A percentile compares a stretch with the other conserved stretches of the same genome.
These are phyloP conservation scores for Neodontobutis hainanensis DNA, from an alignment of 2,113 vertebrate species.

Conservation along the genomic window DNA sequence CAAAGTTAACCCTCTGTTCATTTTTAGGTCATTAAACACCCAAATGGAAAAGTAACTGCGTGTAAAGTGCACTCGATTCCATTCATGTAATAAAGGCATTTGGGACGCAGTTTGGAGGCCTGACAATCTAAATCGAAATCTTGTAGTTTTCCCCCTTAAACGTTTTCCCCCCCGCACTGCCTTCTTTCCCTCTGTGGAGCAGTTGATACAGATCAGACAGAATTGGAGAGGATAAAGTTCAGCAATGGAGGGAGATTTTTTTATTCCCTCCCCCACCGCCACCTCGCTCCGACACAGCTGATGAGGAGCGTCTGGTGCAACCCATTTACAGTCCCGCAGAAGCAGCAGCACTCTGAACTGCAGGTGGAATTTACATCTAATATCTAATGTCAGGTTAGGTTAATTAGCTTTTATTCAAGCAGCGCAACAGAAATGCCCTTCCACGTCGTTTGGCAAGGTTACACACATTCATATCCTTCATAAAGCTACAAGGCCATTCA, in stretches of 20 bases:
- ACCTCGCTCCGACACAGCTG: constrained; percentile 8
- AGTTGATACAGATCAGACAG: constrained; percentile 57
- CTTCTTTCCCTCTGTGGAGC: constrained; percentile 29
- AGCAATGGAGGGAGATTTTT: constrained; percentile 34
- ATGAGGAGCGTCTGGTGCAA: constrained; percentile 20
- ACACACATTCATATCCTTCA: neutral
- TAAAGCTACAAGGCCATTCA: constrained; percentile 2
- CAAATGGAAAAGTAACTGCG: constrained; percentile 47
- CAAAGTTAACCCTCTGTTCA: constrained; percentile 24
- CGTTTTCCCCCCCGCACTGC: constrained; percentile 22
- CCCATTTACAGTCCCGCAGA: constrained; percentile 7
- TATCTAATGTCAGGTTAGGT: neutral
- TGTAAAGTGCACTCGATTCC: constrained; percentile 34
- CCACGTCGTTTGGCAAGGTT: neutral
- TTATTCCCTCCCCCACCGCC: neutral
- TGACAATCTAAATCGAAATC: constrained; percentile 67
- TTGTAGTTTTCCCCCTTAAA: constrained; percentile 46
- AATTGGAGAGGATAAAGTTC: constrained; percentile 52
- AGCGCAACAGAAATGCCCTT: neutral
- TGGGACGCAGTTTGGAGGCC: constrained; percentile 39
- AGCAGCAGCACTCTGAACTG: neutral
- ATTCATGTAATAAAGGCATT: constrained; percentile 46
- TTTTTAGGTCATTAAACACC: constrained; percentile 41
- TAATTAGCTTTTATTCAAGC: constrained; percentile 16
- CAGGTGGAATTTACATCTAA: neutral